Base-by-base conservation (phyloP, 1,140 invertebrate genomes). In the Pectinophora gossypiella region DNA sequence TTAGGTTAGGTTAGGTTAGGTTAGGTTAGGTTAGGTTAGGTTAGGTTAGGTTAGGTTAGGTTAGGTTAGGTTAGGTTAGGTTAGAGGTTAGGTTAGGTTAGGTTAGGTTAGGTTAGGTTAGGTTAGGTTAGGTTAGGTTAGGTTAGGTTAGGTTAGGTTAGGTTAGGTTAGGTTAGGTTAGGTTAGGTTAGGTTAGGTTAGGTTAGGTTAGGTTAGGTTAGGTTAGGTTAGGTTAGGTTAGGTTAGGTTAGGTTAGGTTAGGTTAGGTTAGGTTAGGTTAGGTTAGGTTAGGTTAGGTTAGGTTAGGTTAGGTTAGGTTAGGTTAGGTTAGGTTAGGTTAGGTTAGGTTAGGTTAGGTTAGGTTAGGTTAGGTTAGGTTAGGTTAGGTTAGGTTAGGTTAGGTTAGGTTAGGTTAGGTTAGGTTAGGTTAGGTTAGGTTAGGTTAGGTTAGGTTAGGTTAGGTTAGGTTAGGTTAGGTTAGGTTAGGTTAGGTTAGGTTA, bases 181-280 rank as follows among this genome's bases (percentile, higher is more conserved):
- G 23, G 46, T 16, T 48, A 16, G 46, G 46, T 35, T 35, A 48
- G 46, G 23, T 48, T 48, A 48, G 23, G 23, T 49, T 49, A 49
- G 48, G 48, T 49, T 49, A 49, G 48, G 48, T 49, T 49, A 49
- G 48, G 48, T 49, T 49, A 49, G 48, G 48, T 49, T 49, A 49
- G 48, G 48, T 49, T 49, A 49, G 48, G 48, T 49, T 49, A 49
- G 48, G 48, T 49, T 49, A 49, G 48, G 48, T 49, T 49, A 49
- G 48, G 48, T 49, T 49, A 46, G 44, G 44, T 46, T 46, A 46
- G 44, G 44, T 46, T 46, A 46, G 44, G 44, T 46, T 46, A 46
- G 44, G 44, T 46, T 49, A 36, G 48, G 48, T 49, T 49, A 49
- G 48, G 48, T 49, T 49, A 49, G 48, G 48, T 49, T 49, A 49